Evolutionary conservation across 2,113 vertebrate genomes (phyloP).

Genomic region (Rhinolophus sinicus): DNA sequence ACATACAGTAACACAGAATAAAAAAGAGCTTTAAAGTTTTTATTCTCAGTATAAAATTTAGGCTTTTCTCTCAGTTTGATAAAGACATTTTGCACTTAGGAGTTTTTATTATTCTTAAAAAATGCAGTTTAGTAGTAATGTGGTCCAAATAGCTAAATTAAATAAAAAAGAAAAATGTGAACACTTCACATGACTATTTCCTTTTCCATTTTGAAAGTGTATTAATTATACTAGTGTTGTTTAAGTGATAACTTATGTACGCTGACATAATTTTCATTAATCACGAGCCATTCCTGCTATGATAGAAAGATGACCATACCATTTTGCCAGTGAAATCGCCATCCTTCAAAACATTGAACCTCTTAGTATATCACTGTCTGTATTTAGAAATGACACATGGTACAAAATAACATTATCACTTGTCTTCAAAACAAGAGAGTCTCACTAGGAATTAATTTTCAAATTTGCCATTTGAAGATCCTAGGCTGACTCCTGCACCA

Average conservation of each 20-base stretch:
- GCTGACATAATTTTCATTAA: not conserved
- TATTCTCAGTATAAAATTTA: not conserved
- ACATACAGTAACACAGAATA: not conserved
- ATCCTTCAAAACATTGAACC: not conserved
- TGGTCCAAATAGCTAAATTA: not conserved
- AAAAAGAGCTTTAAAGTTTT: not conserved
- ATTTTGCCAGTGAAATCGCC: not conserved
- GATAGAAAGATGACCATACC: not conserved
- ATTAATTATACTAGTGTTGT: not conserved
- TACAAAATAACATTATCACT: not conserved
- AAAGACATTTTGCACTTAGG: not conserved
- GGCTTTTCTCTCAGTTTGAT: not conserved
- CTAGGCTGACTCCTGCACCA: not conserved
- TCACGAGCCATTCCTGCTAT: not conserved
- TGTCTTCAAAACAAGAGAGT: not conserved
- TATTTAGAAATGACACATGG: not conserved
- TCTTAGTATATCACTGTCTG: not conserved
- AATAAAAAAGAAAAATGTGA: not conserved
- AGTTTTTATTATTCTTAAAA: not conserved
- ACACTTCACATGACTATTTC: not conserved
- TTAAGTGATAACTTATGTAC: not conserved
- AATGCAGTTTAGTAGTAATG: not conserved
- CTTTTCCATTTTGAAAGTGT: not conserved
- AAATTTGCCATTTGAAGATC: not conserved
- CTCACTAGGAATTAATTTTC: slow-evolving; percentile 20